phyloP scores from a whole-genome alignment of 2,888 invertebrate species.

The Phaedon cochleariae region DNA sequence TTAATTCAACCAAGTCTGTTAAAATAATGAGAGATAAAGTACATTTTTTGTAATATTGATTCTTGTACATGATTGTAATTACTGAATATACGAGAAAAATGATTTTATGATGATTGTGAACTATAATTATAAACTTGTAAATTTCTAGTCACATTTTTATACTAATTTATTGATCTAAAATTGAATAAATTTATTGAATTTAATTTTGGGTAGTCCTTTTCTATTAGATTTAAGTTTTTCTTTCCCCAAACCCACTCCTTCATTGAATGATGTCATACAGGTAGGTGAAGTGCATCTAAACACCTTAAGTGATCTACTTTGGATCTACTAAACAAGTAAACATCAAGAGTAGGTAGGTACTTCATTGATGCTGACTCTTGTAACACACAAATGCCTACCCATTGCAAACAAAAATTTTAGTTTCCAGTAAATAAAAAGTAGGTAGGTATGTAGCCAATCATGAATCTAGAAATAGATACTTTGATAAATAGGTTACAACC shows the following conservation, averaged over 20 bases:
- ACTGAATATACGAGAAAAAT: no score
- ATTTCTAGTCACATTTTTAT: constrained; percentile 28
- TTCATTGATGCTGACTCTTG: no score
- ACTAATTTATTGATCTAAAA: constrained; percentile 24
- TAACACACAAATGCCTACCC: no score
- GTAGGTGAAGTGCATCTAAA: constrained; percentile 1
- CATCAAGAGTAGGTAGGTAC: no score
- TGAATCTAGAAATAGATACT: no score
- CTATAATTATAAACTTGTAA: constrained; percentile 17
- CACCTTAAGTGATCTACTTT: no score
- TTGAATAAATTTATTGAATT: constrained; percentile 58
- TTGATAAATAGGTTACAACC: no score
- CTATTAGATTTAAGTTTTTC: constrained; percentile 45
- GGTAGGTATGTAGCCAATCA: no score
- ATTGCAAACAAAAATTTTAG: no score
- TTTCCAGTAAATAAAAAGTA: no score
- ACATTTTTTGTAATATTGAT: constrained; percentile 2
- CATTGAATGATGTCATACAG: not conserved
- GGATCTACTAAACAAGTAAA: no score
- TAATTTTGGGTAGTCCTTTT: constrained; percentile 56
- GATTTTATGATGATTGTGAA: constrained; percentile 11
- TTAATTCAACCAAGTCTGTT: not conserved
- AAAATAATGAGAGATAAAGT: not conserved
- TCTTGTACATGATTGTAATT: not conserved
- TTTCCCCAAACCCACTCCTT: constrained; percentile 14